Percentiles rank a stretch among this genome's conserved stretches.
These are phyloP conservation scores for Fragum fragum DNA, from an alignment of 2,888 invertebrate genomes.

Conservation along the genomic window DNA sequence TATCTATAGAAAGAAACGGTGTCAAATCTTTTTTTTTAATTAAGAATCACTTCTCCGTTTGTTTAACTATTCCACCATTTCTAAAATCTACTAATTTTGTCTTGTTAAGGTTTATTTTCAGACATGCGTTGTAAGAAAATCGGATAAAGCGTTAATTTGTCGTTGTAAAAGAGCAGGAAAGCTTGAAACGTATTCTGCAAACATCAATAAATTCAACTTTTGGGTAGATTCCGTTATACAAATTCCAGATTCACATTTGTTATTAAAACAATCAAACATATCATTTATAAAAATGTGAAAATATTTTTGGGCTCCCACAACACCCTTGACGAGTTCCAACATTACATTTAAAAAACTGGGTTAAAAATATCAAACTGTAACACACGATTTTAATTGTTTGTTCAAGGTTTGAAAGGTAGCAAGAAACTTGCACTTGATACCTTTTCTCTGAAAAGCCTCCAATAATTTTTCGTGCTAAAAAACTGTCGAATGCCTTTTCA, in stretches of 20 bases:
- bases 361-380: neutral
- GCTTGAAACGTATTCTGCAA: conserved; percentile 33
- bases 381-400: conserved; percentile 26
- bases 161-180: conserved; percentile 13
- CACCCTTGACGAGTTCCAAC: conserved; percentile 20
- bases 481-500: conserved; percentile 22
- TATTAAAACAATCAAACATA: conserved; percentile 4
- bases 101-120: conserved; percentile 25
- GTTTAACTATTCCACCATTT: conserved; percentile 19
- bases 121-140: conserved; percentile 7
- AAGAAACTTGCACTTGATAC: conserved; percentile 11
- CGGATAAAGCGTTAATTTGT: conserved; percentile 11
- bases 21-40: conserved; percentile 20
- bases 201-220: conserved; percentile 11
- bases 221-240: conserved; percentile 12
- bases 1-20: conserved; percentile 33
- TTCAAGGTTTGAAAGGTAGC: conserved; percentile 8
- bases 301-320: conserved; percentile 20
- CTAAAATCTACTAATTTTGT: conserved; percentile 35
- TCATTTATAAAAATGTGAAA: conserved; percentile 26
- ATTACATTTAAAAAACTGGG: conserved; percentile 20
- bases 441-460: conserved; percentile 7
- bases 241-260: neutral
- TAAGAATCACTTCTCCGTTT: conserved; percentile 38
- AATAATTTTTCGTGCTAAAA: too few species aligned